Evolutionary conservation across 2,888 invertebrate genomes (phyloP).

Genomic region (Leptinotarsa peninsularis): DNA sequence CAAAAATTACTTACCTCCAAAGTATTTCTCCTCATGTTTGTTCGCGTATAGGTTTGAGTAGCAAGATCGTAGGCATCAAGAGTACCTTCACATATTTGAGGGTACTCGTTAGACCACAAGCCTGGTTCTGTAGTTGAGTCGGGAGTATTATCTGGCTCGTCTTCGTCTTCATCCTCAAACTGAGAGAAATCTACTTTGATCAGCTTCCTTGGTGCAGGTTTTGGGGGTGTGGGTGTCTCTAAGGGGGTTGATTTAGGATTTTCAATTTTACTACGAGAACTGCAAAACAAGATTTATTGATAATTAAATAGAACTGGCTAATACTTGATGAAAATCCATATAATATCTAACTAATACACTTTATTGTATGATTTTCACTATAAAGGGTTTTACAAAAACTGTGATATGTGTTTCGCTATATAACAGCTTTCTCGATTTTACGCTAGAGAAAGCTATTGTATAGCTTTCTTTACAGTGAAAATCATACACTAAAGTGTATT

Average conservation of each 20-base stretch:
- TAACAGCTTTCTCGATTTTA: too few species aligned
- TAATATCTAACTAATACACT: not conserved
- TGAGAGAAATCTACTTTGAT: conserved; percentile 89
- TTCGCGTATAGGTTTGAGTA: conserved; percentile 79
- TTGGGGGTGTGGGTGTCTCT: conserved; percentile 51
- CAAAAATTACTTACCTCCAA: conserved; percentile 67
- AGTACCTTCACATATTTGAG: conserved; percentile 76
- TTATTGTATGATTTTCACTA: not conserved
- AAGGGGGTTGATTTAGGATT: conserved; percentile 29
- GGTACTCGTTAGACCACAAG: conserved; percentile 76
- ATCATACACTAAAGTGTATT: too few species aligned
- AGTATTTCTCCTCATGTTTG: conserved; percentile 78
- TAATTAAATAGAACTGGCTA: not conserved
- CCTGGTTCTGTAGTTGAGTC: conserved; percentile 59
- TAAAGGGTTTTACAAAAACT: too few species aligned
- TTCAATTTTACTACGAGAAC: conserved; percentile 47
- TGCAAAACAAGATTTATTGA: conserved; percentile 52
- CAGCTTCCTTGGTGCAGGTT: conserved; percentile 72
- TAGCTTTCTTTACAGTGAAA: too few species aligned
- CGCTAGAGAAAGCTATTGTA: too few species aligned
- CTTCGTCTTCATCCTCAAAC: conserved; percentile 70
- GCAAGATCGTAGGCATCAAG: conserved; percentile 89
- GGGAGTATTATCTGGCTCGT: conserved; percentile 57
- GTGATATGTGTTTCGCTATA: too few species aligned
- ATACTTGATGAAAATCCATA: not conserved